Conservation (phyloP, 2,797 vertebrate genomes). For the Ceyx erithaca region DNA sequence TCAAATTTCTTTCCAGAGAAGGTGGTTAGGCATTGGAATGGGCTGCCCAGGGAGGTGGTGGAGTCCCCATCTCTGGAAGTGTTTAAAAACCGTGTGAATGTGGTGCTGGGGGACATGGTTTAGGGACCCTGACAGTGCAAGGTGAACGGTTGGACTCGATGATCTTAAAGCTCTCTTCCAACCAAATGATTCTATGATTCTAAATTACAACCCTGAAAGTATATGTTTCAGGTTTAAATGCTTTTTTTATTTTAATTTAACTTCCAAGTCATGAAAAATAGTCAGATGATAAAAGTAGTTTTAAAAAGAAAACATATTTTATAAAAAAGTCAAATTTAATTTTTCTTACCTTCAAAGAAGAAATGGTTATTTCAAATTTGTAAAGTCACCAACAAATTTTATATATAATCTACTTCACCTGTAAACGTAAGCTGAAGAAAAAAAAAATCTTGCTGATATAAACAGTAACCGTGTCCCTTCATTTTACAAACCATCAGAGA, state of each 20-base stretch:
- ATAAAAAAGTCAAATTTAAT: neutral
- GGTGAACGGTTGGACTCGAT: too few relatives aligned
- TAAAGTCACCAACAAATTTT: neutral
- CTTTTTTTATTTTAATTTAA: slow-evolving; percentile 43
- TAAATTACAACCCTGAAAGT: neutral
- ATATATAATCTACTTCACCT: neutral
- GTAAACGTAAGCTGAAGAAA: neutral
- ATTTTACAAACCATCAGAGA: neutral
- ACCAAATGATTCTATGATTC: too few relatives aligned
- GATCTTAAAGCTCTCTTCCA: too few relatives aligned
- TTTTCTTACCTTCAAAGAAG: slow-evolving; percentile 7
- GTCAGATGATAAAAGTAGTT: neutral
- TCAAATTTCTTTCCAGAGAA: neutral
- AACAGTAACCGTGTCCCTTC: neutral
- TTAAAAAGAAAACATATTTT: slow-evolving; percentile 37
- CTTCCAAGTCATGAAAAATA: slow-evolving; percentile 26
- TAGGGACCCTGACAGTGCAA: too few relatives aligned
- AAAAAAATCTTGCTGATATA: neutral
- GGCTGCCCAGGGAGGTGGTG: too few relatives aligned
- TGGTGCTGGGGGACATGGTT: too few relatives aligned
- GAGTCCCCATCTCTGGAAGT: too few relatives aligned
- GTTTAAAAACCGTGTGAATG: too few relatives aligned
- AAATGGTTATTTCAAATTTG: neutral
- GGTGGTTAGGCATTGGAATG: too few relatives aligned
- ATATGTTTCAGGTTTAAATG: slow-evolving; percentile 40